Percentiles rank a stretch among this genome's conserved stretches.
phyloP scores from a whole-genome alignment of 2,113 vertebrate species.

The Pseudorhombus dupliciocellatus region DNA sequence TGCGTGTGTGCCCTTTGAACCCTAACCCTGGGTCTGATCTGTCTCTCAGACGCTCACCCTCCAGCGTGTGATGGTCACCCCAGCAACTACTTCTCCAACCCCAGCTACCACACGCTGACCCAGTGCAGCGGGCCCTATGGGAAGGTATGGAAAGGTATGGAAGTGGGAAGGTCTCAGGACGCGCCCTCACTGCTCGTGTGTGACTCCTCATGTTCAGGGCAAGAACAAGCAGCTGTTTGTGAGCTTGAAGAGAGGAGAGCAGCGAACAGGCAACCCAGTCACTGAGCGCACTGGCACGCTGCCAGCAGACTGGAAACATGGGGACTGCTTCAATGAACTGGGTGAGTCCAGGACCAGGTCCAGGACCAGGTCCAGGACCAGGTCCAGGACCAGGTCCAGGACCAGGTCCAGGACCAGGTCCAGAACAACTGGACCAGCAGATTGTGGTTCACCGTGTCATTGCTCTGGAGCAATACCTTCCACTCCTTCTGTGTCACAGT shows the following conservation, averaged over 20 bases:
- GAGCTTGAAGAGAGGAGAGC: constrained; percentile 87
- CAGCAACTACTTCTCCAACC: constrained; percentile 97
- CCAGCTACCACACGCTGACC: constrained; percentile 94
- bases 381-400: too few relatives aligned
- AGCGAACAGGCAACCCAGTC: constrained; percentile 80
- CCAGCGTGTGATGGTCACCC: constrained; percentile 82
- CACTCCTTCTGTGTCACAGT: too few relatives aligned
- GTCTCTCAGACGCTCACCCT: constrained; percentile 87
- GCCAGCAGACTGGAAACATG: constrained; percentile 95
- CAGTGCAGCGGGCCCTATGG: constrained; percentile 85
- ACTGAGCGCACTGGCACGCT: constrained; percentile 84
- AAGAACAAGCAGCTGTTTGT: constrained; percentile 90
- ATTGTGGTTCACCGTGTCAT: too few relatives aligned
- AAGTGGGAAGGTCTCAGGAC: too few relatives aligned
- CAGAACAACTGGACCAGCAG: too few relatives aligned
- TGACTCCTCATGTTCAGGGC: constrained; percentile 78
- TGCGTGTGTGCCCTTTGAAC: too few relatives aligned
- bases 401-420: too few relatives aligned
- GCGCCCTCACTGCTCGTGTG: too few relatives aligned
- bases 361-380: too few relatives aligned
- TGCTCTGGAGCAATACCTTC: too few relatives aligned
- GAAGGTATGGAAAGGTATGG: constrained; percentile 79
- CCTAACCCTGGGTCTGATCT: too few relatives aligned
- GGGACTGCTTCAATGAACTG: constrained; percentile 89
- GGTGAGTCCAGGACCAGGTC: too few relatives aligned